Conservation (phyloP, 2,797 vertebrate species). For the Microchirus variegatus region DNA sequence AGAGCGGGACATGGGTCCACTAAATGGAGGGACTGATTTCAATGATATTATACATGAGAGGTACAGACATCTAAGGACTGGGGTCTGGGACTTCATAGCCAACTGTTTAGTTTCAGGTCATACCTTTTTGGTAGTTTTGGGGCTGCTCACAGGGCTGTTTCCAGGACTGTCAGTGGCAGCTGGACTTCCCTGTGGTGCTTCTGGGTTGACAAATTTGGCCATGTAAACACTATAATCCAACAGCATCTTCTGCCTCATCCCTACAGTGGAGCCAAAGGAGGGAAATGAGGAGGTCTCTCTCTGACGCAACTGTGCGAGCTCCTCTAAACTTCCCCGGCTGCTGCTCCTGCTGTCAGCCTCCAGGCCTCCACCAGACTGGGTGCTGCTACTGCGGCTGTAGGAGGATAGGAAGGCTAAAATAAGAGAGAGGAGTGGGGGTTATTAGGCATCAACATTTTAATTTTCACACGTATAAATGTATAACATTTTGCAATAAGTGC, state of each 20-base stretch:
- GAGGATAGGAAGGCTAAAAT: slow-evolving; percentile 82
- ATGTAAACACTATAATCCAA: slow-evolving; percentile 95
- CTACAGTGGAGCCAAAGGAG: slow-evolving; percentile 60
- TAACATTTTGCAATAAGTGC: slow-evolving; percentile 30
- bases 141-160: slow-evolving; percentile 91
- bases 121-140: slow-evolving; percentile 90
- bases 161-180: slow-evolving; percentile 78
- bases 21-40: not conserved
- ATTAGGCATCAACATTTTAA: not conserved
- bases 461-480: slow-evolving; percentile 25
- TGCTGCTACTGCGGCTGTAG: slow-evolving; percentile 89
- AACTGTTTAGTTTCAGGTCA: not conserved
- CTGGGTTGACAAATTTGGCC: slow-evolving; percentile 90
- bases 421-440: not conserved
- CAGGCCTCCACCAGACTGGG: slow-evolving; percentile 64
- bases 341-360: slow-evolving; percentile 89
- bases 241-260: slow-evolving; percentile 86
- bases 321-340: slow-evolving; percentile 91
- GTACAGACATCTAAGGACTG: not conserved
- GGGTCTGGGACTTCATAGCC: not conserved
- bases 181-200: slow-evolving; percentile 75
- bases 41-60: too few species aligned
- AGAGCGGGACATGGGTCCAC: too few species aligned
- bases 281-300: slow-evolving; percentile 76
- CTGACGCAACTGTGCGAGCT: slow-evolving; percentile 84